These are phyloP conservation scores for Procambarus clarkii DNA, from an alignment of 1,140 invertebrate genomes.

Conservation along the genomic window DNA sequence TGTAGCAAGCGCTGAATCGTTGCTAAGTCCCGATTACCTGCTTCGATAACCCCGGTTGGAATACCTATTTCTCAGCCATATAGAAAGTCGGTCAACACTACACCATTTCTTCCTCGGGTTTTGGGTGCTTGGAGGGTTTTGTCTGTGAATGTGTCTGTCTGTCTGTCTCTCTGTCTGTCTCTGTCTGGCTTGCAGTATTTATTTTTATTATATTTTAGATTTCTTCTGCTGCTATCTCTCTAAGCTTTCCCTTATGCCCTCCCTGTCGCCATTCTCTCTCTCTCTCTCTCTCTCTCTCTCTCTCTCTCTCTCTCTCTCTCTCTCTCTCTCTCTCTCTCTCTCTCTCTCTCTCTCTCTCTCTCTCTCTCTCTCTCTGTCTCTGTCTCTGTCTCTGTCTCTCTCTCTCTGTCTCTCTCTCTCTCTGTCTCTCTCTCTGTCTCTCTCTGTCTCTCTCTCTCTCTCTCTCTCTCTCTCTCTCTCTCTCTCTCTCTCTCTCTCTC, in stretches of 20 bases:
- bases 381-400: no score
- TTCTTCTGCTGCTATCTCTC: not conserved
- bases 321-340: slow-evolving; percentile 41
- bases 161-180: not conserved
- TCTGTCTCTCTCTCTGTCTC: not conserved
- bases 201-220: no score
- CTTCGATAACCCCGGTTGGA: not conserved
- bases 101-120: not conserved
- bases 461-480: slow-evolving; percentile 25
- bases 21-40: slow-evolving; percentile 6
- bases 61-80: slow-evolving; percentile 4
- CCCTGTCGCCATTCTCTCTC: not conserved
- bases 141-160: not conserved
- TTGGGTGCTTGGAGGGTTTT: not conserved
- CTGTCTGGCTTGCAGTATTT: no score
- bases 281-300: slow-evolving; percentile 25
- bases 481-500: slow-evolving; percentile 23
- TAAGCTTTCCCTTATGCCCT: not conserved
- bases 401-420: no score
- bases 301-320: slow-evolving; percentile 37
- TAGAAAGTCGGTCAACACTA: slow-evolving; percentile 2
- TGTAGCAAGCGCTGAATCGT: slow-evolving; percentile 7
- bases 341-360: not conserved
- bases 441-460: slow-evolving; percentile 1
- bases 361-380: no score